A percentile compares a stretch with the other conserved stretches of the same genome.
Evolutionary conservation across 2,888 invertebrate species (phyloP).

Genomic region (Idaea dimidiata): DNA sequence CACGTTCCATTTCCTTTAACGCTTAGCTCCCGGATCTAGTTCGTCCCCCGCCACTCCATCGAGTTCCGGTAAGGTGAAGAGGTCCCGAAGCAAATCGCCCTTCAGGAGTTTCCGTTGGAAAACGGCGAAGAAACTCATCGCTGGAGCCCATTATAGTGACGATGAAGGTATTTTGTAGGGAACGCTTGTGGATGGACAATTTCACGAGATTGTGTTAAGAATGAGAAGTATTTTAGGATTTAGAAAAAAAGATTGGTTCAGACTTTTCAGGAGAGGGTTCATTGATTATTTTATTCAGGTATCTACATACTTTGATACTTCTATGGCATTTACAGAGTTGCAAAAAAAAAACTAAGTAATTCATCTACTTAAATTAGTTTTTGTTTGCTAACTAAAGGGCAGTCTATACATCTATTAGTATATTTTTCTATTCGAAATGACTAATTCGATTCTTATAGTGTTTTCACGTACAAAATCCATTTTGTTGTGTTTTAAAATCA

Average conservation of each 20-base stretch:
- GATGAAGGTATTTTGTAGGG: constrained; percentile 85
- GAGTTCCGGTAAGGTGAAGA: constrained; percentile 86
- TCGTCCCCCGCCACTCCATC: constrained; percentile 69
- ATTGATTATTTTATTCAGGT: no score
- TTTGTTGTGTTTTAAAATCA: no score
- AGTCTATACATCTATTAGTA: no score
- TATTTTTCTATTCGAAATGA: background rate
- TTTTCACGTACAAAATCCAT: no score
- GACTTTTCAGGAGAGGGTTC: no score
- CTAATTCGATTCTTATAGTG: background rate
- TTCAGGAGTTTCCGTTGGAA: constrained; percentile 96
- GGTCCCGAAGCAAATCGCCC: constrained; percentile 95
- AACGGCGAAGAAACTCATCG: constrained; percentile 85
- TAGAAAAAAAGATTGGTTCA: background rate
- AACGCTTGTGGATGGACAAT: constrained; percentile 51
- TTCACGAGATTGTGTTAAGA: background rate
- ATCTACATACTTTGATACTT: no score
- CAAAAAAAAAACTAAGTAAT: no score
- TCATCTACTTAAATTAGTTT: no score
- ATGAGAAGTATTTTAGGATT: background rate
- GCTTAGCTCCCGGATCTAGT: constrained; percentile 64
- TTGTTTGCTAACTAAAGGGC: no score
- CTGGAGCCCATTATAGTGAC: constrained; percentile 88
- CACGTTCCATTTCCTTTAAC: constrained; percentile 21
- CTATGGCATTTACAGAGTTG: no score